These are phyloP conservation scores for Lates calcarifer DNA, from an alignment of 2,113 vertebrate species.

Conservation along the genomic window DNA sequence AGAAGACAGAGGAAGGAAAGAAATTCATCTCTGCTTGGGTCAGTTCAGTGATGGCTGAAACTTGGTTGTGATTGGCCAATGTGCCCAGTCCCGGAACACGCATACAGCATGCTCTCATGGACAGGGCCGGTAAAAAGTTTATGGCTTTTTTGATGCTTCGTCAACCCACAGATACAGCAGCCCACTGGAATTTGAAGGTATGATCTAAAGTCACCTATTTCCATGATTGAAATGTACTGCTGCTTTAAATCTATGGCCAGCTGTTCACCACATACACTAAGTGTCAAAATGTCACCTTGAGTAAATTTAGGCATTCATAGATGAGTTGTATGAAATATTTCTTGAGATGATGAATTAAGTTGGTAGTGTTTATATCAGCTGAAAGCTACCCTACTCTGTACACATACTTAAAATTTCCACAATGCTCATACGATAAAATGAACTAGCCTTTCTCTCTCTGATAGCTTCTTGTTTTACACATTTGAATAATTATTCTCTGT, in stretches of 20 bases:
- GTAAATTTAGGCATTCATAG: neutral
- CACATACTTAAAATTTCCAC: neutral
- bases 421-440: neutral
- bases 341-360: constrained; percentile 9
- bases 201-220: neutral
- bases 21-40: no score
- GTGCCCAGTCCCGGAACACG: no score
- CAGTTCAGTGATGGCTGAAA: no score
- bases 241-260: neutral
- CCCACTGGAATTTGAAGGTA: no score
- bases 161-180: no score
- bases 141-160: no score
- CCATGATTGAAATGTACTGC: neutral
- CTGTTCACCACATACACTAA: neutral
- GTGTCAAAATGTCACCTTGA: neutral
- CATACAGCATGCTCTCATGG: no score
- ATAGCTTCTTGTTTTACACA: neutral
- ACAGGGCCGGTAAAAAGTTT: no score
- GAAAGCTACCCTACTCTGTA: neutral
- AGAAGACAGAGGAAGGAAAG: no score
- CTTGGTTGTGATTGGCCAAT: no score
- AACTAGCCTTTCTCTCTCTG: neutral
- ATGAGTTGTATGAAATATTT: neutral
- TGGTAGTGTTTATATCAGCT: neutral
- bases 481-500: neutral